Percentiles rank a stretch among this genome's conserved stretches.
These are phyloP conservation scores for Girardinichthys multiradiatus DNA, from an alignment of 2,113 vertebrate genomes.

Conservation along the genomic window DNA sequence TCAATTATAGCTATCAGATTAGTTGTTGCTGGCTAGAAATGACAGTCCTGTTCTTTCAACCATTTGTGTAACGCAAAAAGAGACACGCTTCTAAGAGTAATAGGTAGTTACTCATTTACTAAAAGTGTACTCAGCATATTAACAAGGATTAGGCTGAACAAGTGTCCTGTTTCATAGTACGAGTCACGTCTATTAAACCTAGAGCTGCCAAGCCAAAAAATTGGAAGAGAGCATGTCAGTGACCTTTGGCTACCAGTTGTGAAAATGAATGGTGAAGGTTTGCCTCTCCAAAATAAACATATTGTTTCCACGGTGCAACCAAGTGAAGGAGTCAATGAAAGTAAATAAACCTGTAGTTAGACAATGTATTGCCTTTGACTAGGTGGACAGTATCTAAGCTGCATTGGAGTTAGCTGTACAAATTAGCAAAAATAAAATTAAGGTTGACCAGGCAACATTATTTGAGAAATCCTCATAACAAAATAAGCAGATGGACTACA, in stretches of 20 bases:
- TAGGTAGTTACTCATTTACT: not conserved
- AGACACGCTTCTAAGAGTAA: no score
- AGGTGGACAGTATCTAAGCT: constrained; percentile 3
- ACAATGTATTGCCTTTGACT: constrained; percentile 1
- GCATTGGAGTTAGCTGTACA: not conserved
- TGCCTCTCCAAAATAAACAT: constrained; percentile 55
- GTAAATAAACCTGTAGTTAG: constrained; percentile 6
- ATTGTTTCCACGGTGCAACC: constrained; percentile 53
- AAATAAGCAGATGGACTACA: constrained; percentile 9
- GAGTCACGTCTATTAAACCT: constrained; percentile 47
- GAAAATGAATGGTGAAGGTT: constrained; percentile 52
- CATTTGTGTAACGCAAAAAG: no score
- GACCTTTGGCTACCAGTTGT: constrained; percentile 16
- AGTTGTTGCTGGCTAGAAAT: no score
- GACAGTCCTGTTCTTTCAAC: no score
- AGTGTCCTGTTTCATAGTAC: constrained; percentile 28
- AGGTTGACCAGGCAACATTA: not conserved
- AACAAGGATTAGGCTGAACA: constrained; percentile 11
- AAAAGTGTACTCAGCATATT: not conserved
- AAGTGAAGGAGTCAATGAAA: constrained; percentile 46
- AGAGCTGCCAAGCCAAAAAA: constrained; percentile 12
- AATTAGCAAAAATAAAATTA: constrained; percentile 20
- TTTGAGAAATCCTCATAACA: not conserved
- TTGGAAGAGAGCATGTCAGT: constrained; percentile 13
- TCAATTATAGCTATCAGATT: no score